Conservation (phyloP, 2,888 invertebrate genomes). For the Apodemia hepburni region DNA sequence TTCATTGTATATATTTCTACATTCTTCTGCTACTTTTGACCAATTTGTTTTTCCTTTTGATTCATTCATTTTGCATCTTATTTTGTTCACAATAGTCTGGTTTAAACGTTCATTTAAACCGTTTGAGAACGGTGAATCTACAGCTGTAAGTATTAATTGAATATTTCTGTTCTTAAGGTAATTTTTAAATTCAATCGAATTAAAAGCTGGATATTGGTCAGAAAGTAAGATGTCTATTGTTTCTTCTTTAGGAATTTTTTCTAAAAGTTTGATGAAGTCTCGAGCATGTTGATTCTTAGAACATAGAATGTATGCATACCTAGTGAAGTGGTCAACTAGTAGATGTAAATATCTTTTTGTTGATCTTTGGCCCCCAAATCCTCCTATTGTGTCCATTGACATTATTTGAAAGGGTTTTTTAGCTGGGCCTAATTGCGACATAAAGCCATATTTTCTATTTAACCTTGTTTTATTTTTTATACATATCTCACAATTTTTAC, state of each 20-base stretch:
- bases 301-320: slow-evolving; percentile 33
- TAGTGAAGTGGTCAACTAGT: slow-evolving; percentile 30
- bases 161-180: slow-evolving; percentile 23
- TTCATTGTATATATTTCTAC: slow-evolving; percentile 16
- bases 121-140: slow-evolving; percentile 25
- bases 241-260: slow-evolving; percentile 19
- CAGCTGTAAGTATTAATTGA: slow-evolving; percentile 36
- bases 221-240: slow-evolving; percentile 17
- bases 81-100: slow-evolving; percentile 34
- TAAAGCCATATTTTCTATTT: background rate
- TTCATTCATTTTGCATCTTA: slow-evolving; percentile 32
- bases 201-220: slow-evolving; percentile 35
- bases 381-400: slow-evolving; percentile 22
- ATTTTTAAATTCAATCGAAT: slow-evolving; percentile 28
- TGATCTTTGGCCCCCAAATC: slow-evolving; percentile 34
- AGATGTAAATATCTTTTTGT: slow-evolving; percentile 36
- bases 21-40: slow-evolving; percentile 28
- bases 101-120: background rate
- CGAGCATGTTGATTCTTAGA: slow-evolving; percentile 33
- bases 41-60: slow-evolving; percentile 28
- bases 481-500: background rate
- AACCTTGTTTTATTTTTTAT: background rate
- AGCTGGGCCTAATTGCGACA: background rate
- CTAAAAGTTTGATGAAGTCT: slow-evolving; percentile 30
- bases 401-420: background rate